phyloP scores from a whole-genome alignment of 2,888 invertebrate genomes.

The Lasioglossum pauxillum region DNA sequence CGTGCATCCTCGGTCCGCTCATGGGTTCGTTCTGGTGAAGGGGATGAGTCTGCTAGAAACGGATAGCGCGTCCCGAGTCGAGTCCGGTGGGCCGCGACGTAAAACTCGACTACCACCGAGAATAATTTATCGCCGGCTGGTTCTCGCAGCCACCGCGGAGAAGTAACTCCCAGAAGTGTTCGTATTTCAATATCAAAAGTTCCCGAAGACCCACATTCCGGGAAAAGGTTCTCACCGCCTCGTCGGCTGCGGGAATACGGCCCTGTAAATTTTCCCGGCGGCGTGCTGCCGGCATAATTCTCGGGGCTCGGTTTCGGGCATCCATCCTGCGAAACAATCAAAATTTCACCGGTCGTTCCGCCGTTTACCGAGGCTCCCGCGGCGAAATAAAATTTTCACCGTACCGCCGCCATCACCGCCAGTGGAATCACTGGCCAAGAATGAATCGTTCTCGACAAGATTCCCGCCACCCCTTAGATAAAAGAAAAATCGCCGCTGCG shows the following conservation, averaged over 20 bases:
- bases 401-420: background rate
- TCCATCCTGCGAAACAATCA: constrained; percentile 24
- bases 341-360: constrained; percentile 43
- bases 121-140: constrained; percentile 7
- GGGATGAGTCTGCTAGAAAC: background rate
- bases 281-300: background rate
- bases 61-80: background rate
- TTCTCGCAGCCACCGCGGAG: background rate
- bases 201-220: constrained; percentile 14
- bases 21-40: background rate
- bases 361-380: constrained; percentile 17
- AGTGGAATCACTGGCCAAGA: constrained; percentile 29
- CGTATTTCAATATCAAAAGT: constrained; percentile 18
- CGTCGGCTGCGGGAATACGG: background rate
- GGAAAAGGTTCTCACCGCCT: background rate
- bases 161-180: constrained; percentile 13
- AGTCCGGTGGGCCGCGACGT: background rate
- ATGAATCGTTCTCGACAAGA: constrained; percentile 36
- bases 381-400: constrained; percentile 44
- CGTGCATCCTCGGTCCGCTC: constrained; percentile 19
- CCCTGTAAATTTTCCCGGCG: background rate
- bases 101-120: constrained; percentile 13
- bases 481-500: constrained; percentile 56
- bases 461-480: constrained; percentile 15
- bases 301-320: background rate